Base-by-base conservation (phyloP, 1,140 invertebrate species). In the Heliconius nattereri region DNA sequence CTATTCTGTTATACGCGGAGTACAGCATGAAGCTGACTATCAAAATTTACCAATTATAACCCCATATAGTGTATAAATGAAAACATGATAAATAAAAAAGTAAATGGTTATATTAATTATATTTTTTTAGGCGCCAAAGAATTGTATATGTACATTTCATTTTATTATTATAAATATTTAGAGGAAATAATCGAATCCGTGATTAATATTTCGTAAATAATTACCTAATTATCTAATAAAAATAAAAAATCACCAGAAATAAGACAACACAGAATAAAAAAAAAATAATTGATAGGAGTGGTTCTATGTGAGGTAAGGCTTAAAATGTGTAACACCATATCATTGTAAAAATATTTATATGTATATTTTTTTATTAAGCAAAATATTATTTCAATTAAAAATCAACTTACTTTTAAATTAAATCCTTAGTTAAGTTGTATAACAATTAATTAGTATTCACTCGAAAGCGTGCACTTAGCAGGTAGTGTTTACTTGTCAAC, bases 361-460 rank as follows among this genome's bases (percentile, higher is more conserved):
- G n/a, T n/a, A n/a, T n/a, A n/a, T n/a, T n/a, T n/a, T n/a, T n/a
- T n/a, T 11, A 3, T 40, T 40, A 13, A 40, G 0, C 40, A 16
- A 45, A 35, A 35, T 35, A 35, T 35, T 35, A 16, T 45, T 45
- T 16, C 5, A 6, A 1, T 45, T 45, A 49, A 49, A 76, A 74
- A 29, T 19, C 29, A 71, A 76, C 75, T 76, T 76, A 76, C 75
- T 71, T 76, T 60, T 40, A 76, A 70, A 40, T 49, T 76, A 26
- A 76, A 71, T 76, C 60, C 35, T 8, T 29, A 57, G 40, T 23
- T 37, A 49, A 57, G 20, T 70, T 70, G 26, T 49, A 45, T 45
- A 76, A 71, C 19, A 29, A 70, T 5, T 66, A 60, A 75, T 35
- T 32, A 40, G 19, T 23, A 45, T 13, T 54, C 60, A 76, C 75